A percentile compares a stretch with the other conserved stretches of the same genome.
Conservation (phyloP, 1,140 invertebrate genomes). For the Plutomurus gul region DNA sequence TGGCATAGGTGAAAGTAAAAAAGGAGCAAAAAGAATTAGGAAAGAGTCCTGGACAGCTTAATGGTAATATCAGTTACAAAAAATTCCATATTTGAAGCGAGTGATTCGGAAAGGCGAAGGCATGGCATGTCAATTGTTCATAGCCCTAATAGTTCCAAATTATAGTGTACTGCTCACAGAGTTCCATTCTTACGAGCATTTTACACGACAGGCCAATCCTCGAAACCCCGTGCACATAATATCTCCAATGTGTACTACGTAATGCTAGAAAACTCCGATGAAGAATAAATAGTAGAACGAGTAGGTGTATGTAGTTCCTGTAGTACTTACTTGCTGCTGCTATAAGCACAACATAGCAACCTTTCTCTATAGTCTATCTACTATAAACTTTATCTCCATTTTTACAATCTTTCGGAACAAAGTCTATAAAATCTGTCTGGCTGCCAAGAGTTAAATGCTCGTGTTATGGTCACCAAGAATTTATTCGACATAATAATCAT, state of each 20-base stretch:
- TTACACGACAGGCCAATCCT: constrained; percentile 3
- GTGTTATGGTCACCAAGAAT: background rate
- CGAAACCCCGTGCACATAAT: no score
- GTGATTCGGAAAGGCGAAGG: no score
- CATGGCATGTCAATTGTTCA: constrained; percentile 17
- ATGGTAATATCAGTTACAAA: background rate
- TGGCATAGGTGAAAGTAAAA: background rate
- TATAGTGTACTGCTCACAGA: background rate
- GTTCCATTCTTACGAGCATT: background rate
- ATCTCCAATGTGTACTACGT: background rate
- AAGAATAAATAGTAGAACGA: no score
- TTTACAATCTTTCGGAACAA: background rate
- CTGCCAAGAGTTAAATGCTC: background rate
- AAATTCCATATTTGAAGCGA: no score
- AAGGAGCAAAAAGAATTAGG: no score
- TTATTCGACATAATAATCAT: background rate
- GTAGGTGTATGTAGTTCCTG: no score
- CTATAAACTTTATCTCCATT: constrained; percentile 13
- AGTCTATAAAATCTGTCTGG: constrained; percentile 7
- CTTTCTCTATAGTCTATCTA: no score
- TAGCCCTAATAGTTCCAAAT: constrained; percentile 23
- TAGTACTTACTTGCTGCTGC: no score
- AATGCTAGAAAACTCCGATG: background rate
- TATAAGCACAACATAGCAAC: no score
- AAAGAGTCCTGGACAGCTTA: no score